Base-by-base conservation (phyloP, 64 coral and sea anemone genomes). In the Stichodactyla mertensii region DNA sequence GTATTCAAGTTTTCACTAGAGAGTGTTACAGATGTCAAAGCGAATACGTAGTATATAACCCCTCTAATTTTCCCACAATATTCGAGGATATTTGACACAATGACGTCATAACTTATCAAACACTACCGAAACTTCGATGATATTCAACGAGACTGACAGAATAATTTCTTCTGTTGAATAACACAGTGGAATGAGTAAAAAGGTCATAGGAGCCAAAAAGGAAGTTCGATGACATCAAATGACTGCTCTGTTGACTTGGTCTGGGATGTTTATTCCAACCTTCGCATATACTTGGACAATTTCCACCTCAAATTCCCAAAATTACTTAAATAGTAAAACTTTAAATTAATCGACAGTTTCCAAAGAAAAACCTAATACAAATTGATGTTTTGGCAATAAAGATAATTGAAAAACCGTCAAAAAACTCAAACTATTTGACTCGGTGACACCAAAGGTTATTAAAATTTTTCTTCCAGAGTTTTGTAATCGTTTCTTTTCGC, bases 31-130 rank as follows among this genome's bases (percentile, higher is more conserved):
- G 9, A 69, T 22, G 4, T 22, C 20, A 22, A 20, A 20, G 1
- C 19, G 64, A 2, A 74, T 26, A 0, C 24, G 69, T 74, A 74
- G 69, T 74, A 74, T 13, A 22, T 22, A 16, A 7, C 19, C n/a
- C 64, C 11, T 61, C n/a, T 20, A 20, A 69, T 23, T 69, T 69
- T 20, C 64, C 7, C 64, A 22, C 18, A 0, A 22, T 11, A 45
- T 45, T 61, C 10, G 62, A 7, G 20, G 62, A 1, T 66, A 66
- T 66, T 74, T 74, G 24, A 11, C 69, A 31, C 69, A 27, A 74
- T 74, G 69, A 74, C 69, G 69, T 74, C 69, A 74, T 74, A 74
- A 12, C 69, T 12, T 31, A 74, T 74, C 69, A 74, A 74, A 74
- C 23, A 69, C 64, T 13, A 74, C 69, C 69, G 69, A 74, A 27